phyloP scores from a whole-genome alignment of 2,888 invertebrate species.

The Diarsia rubi region DNA sequence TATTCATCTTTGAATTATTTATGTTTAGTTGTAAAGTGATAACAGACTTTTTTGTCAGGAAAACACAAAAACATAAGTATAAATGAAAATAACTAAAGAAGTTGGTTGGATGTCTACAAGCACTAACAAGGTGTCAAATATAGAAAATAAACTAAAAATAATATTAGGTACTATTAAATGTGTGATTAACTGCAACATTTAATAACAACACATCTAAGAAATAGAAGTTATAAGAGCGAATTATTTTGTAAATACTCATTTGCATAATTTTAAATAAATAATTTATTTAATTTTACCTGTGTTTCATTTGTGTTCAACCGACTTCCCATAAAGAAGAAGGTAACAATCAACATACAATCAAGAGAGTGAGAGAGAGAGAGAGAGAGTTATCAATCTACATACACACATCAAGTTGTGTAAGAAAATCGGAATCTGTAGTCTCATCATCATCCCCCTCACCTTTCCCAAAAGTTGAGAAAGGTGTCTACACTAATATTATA shows the following conservation, averaged over 20 bases:
- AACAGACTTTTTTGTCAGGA: background rate
- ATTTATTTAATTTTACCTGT: background rate
- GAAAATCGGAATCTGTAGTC: too few relatives aligned
- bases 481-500: too few relatives aligned
- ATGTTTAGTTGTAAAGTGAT: background rate
- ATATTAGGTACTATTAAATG: background rate
- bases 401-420: background rate
- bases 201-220: conserved; percentile 8
- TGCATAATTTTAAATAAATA: conserved; percentile 39
- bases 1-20: conserved; percentile 5
- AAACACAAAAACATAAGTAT: background rate
- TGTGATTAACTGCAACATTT: background rate
- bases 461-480: too few relatives aligned
- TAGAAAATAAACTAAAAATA: background rate
- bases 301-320: background rate
- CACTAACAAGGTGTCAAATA: background rate
- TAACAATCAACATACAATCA: too few relatives aligned
- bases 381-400: background rate
- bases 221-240: background rate
- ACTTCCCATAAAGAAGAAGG: too few relatives aligned
- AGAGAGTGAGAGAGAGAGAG: too few relatives aligned
- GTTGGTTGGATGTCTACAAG: background rate
- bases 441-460: too few relatives aligned
- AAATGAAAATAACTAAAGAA: background rate
- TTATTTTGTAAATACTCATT: conserved; percentile 49